Base-by-base conservation (phyloP, 2,113 vertebrate genomes). In the Vidua chalybeata region DNA sequence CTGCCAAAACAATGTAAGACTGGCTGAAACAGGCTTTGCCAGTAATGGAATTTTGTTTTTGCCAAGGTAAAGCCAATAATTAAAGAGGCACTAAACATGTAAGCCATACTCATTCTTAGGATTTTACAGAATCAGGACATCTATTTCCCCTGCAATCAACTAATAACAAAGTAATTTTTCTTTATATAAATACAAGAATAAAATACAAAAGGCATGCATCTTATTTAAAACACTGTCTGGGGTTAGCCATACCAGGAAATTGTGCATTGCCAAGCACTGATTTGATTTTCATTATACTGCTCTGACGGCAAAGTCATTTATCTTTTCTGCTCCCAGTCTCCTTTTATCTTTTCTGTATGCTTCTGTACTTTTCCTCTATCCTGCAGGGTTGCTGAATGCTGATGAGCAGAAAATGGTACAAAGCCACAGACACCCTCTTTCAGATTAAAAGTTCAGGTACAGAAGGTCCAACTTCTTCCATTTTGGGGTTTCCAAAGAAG, bases 121-220 rank as follows among this genome's bases (percentile, higher is more conserved):
- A 52, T n/a, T 89, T 90, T 46, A 66, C 28, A 84, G 28, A 79
- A 95, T 85, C 62, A 67, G 51, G 22, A 73, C 7, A 4, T 93
- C 96, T 96, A 97, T 96, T 97, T 97, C 95, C 77, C 80, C 91
- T 74, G 84, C 72, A 97, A 96, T 94, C 95, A 96, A 91, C 88
- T 96, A 97, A 96, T 93, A 97, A 96, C 52, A 39, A 97, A 96
- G 93, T 94, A 78, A 92, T 96, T 97, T 97, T 96, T 97, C 88
- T 96, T 96, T 92, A 97, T 94, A 95, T 83, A 92, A 97, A 95
- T 76, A 96, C 84, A 97, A 71, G 72, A 97, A 95, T 78, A 82
- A 98, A 97, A 96, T 94, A 94, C 68, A 86, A 97, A 96, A 95
- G 43, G 88, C 93, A 96, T 95, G 94, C 67, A 81, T 96, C 97